These are phyloP conservation scores for Stratiomys singularior DNA, from an alignment of 2,888 invertebrate genomes.

Conservation along the genomic window DNA sequence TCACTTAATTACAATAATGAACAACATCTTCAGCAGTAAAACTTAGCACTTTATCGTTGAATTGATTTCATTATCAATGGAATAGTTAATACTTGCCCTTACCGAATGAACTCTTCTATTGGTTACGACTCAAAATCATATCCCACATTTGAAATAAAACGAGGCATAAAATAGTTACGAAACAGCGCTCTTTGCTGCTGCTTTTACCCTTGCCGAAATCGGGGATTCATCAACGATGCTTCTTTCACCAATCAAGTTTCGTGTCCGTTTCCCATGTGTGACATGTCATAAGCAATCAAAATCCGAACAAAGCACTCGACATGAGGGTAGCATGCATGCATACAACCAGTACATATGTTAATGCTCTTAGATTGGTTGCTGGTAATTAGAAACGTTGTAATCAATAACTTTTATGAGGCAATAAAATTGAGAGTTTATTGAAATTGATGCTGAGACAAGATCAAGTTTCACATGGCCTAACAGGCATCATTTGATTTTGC, in stretches of 20 bases:
- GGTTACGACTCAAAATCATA: not conserved
- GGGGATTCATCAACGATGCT: not conserved
- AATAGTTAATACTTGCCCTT: too few relatives aligned
- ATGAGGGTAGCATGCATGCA: constrained; percentile 16
- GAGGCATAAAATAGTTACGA: too few relatives aligned
- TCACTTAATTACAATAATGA: not conserved
- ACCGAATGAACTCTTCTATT: too few relatives aligned
- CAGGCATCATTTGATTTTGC: not conserved
- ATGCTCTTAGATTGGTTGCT: not conserved
- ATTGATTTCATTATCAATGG: not conserved
- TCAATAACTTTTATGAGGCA: constrained; percentile 21
- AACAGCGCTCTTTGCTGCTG: too few relatives aligned
- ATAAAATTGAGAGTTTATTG: constrained; percentile 25
- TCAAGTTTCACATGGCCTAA: not conserved
- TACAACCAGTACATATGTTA: constrained; percentile 2
- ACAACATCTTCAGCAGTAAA: not conserved
- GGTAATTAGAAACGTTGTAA: constrained; percentile 9
- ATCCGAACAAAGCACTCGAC: not conserved
- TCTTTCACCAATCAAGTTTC: not conserved
- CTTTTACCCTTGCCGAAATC: too few relatives aligned
- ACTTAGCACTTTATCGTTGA: not conserved
- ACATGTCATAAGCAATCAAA: constrained; percentile 22
- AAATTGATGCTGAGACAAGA: not conserved
- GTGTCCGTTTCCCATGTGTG: not conserved
- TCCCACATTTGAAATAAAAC: not conserved